Evolutionary conservation across 1,140 invertebrate genomes (phyloP), one percentile per base, ranked within the genome.

Genomic region (Drosophila murphyi): DNA sequence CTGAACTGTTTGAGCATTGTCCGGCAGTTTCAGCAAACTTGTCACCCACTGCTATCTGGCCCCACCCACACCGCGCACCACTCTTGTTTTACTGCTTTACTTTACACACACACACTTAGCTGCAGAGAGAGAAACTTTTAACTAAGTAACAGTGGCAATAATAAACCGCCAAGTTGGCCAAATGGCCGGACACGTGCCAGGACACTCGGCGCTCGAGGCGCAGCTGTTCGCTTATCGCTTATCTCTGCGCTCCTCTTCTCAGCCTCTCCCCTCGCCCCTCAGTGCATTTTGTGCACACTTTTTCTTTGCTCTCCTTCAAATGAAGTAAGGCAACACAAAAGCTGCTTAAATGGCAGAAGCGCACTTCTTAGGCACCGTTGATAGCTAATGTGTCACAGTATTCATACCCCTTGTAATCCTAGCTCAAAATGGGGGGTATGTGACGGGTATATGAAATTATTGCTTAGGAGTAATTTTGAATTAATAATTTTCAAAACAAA

Each of bases 311-410:
- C 20, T 12, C 39, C 32, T 55, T 45, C 47, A 75, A 75, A 75
- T 72, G 62, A 76, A 71, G 67, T 61, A 71, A 62, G 67, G 62
- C 67, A 76, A 43, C 63, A 79, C 62, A 62, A 76, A 79, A 76
- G 76, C 76, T 60, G 67, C 76, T 79, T 76, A 76, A 59, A 62
- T 72, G 73, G 57, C 37, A 52, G 5, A 43, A 60, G 63, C 39
- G 50, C 45, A 54, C 54, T 72, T 64, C 32, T 52, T 60, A 35
- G 5, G 8, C 50, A 28, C 28, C 28, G 28, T 20, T 35, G 29
- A 4, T 45, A 35, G n/a, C 32, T 20, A 34, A 20, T 59, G 65
- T 47, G 57, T 65, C 37, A 63, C 61, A 45, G 31, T 45, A 64
- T 43, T 20, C 6, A 55, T 39, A 56, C 39, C 48, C 57, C 61